Evolutionary conservation across 2,888 invertebrate genomes (phyloP), one percentile per base, ranked within the genome.

Genomic region (Allolobophora icterica): DNA sequence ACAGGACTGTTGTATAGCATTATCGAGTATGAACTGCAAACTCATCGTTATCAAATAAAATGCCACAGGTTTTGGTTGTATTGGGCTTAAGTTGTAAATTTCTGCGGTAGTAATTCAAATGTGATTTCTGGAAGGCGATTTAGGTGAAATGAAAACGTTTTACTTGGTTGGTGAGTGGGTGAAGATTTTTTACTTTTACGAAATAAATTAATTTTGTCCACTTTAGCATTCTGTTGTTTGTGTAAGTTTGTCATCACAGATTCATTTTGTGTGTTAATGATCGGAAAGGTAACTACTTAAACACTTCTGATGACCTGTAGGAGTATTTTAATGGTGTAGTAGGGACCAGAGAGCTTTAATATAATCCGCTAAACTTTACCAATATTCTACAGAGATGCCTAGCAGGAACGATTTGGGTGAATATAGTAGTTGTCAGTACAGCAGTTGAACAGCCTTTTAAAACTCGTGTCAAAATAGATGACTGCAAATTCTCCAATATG

Each of bases 41-140:
- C n/a, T n/a, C 11, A 71, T 71, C 4, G 71, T 71, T n/a, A 71
- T 71, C 71, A 13, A 71, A 71, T 71, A 6, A 71, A n/a, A 71
- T 71, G 71, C n/a, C 71, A 52, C 52, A 71, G 30, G 4, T 71
- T 71, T 71, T n/a, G 71, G 71, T 71, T 71, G n/a, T 71, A 71
- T 71, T 71, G 71, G 71, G n/a, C 71, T 71, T 71, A 71, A 71
- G 71, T 71, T 71, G 71, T 71, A 71, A 71, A 71, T 71, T 71
- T 71, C 71, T 71, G 71, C 71, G 30, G 71, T 71, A 8, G n/a
- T 52, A 52, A 52, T 71, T 71, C 71, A n/a, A n/a, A 71, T 71
- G 71, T 71, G 71, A 30, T 71, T 71, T 52, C n/a, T 71, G 71
- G 71, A 71, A 71, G 30, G 30, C n/a, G n/a, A 71, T n/a, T 30